Conservation (phyloP, 2,113 vertebrate genomes). For the Hypanus sabinus region DNA sequence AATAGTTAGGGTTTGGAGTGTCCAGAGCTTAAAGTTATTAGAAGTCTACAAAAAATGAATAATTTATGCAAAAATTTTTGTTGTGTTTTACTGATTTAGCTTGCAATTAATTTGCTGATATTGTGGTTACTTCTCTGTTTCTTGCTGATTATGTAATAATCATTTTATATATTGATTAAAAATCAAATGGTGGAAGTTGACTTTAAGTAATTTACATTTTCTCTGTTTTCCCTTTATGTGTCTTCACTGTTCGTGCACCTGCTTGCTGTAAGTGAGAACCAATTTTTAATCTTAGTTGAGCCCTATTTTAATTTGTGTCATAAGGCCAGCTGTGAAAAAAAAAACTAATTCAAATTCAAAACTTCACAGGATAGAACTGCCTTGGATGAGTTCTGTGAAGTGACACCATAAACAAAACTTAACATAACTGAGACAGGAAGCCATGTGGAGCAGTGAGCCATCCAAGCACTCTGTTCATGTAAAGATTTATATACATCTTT, state of each 20-base stretch:
- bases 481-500: slow-evolving; percentile 3
- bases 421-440: slow-evolving; percentile 22
- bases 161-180: not conserved
- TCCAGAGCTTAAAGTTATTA: not conserved
- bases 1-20: not conserved
- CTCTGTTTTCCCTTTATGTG: not conserved
- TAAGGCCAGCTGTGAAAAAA: slow-evolving; percentile 5
- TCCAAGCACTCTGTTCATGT: not conserved
- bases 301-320: not conserved
- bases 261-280: too few species aligned
- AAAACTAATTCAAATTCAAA: not conserved
- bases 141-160: not conserved
- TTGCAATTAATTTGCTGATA: not conserved
- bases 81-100: not conserved
- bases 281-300: not conserved
- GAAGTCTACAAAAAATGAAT: not conserved
- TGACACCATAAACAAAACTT: slow-evolving; percentile 33
- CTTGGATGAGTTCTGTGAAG: slow-evolving; percentile 3
- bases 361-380: not conserved
- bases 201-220: not conserved
- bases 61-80: not conserved
- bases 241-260: not conserved
- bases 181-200: not conserved
- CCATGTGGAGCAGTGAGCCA: slow-evolving; percentile 28
- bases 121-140: not conserved